These are phyloP conservation scores for Sterrhoptilus dennistouni DNA, from an alignment of 2,113 vertebrate genomes.

Conservation along the genomic window DNA sequence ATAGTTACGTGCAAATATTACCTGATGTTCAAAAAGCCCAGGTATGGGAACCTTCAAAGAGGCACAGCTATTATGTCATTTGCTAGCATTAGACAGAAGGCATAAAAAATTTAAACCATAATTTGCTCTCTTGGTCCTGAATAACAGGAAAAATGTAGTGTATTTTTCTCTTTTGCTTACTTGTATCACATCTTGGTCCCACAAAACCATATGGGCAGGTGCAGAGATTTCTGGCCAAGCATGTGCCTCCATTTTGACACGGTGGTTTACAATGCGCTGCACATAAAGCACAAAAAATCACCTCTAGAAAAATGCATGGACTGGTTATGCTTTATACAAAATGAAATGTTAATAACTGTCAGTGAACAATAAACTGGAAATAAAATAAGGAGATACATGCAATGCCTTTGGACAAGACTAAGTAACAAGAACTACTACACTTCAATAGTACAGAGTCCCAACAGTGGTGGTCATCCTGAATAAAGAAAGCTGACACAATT, in stretches of 20 bases:
- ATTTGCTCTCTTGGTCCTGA: background rate
- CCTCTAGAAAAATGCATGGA: background rate
- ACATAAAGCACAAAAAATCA: constrained; percentile 14
- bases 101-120: background rate
- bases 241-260: constrained; percentile 85
- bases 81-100: background rate
- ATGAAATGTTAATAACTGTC: background rate
- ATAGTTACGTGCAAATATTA: background rate
- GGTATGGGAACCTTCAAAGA: background rate
- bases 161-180: constrained; percentile 73
- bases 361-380: background rate
- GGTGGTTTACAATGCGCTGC: constrained; percentile 82
- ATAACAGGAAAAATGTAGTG: background rate
- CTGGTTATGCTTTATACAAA: background rate
- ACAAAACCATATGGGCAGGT: constrained; percentile 90
- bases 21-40: background rate
- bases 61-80: background rate
- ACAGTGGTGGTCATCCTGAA: background rate
- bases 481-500: background rate
- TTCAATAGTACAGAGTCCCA: background rate
- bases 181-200: constrained; percentile 88
- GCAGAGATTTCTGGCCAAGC: constrained; percentile 84
- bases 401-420: background rate
- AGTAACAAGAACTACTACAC: background rate
- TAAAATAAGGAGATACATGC: background rate